Evolutionary conservation across 2,797 vertebrate species (phyloP).

Genomic region (Chrosomus eos): DNA sequence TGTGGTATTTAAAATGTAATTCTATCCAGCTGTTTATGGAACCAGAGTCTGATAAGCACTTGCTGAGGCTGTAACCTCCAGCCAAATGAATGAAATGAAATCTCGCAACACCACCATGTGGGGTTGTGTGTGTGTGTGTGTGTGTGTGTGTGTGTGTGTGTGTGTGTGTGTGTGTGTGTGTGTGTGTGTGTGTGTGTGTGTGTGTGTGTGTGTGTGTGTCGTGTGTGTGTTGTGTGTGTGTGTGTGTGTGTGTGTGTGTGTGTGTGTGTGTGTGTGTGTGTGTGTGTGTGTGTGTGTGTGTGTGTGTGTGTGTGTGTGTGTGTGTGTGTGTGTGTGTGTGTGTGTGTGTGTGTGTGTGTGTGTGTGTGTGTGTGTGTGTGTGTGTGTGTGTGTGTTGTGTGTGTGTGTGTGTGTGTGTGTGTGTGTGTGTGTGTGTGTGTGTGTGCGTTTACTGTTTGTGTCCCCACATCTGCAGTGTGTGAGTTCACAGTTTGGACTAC

Average conservation of each 20-base stretch:
- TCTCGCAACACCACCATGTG: conserved; percentile 44
- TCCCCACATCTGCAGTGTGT: neutral
- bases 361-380: conserved; percentile 16
- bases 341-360: conserved; percentile 25
- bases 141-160: conserved; percentile 30
- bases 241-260: conserved; percentile 41
- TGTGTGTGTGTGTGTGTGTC: conserved; percentile 4
- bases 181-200: conserved; percentile 20
- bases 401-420: conserved; percentile 9
- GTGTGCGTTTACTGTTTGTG: conserved; percentile 48
- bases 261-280: conserved; percentile 42
- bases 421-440: conserved; percentile 50
- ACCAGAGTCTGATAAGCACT: conserved; percentile 64
- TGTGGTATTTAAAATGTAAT: conserved; percentile 54
- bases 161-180: conserved; percentile 21
- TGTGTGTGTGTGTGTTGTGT: too few species aligned
- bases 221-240: too few species aligned
- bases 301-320: conserved; percentile 37
- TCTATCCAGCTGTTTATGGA: conserved; percentile 56
- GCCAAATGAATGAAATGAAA: conserved; percentile 54
- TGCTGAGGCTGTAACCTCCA: conserved; percentile 63
- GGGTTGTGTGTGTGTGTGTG: conserved; percentile 38
- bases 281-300: conserved; percentile 48
- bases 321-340: conserved; percentile 16
- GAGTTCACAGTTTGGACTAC: neutral